A percentile compares a stretch with the other conserved stretches of the same genome.
phyloP scores from a whole-genome alignment of 1,140 invertebrate genomes.

The Zelostemma sp. region DNA sequence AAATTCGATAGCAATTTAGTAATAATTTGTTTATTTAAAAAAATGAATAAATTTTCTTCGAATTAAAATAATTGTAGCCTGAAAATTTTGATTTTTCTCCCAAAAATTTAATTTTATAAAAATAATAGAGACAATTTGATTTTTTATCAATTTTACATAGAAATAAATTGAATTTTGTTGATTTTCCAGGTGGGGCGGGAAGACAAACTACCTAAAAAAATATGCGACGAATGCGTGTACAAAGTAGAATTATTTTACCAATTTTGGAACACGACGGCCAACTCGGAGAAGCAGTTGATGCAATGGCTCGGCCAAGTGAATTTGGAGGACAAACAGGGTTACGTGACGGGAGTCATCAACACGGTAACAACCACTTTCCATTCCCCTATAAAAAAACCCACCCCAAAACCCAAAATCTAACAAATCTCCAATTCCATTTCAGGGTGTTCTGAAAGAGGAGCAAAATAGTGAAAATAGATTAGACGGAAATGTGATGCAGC shows the following conservation, averaged over 20 bases:
- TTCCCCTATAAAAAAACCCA: not conserved
- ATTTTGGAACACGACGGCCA: conserved; percentile 73
- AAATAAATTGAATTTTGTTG: no score
- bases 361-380: conserved; percentile 44
- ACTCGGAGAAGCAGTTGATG: conserved; percentile 72
- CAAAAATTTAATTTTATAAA: not conserved
- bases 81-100: conserved; percentile 6
- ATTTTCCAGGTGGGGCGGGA: conserved; percentile 70
- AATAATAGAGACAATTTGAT: not conserved
- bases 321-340: conserved; percentile 65
- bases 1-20: conserved; percentile 5
- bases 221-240: conserved; percentile 73
- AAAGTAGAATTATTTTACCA: conserved; percentile 74
- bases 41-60: not conserved
- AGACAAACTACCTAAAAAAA: conserved; percentile 74
- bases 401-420: not conserved
- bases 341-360: conserved; percentile 57
- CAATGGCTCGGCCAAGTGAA: conserved; percentile 70
- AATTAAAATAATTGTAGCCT: not conserved
- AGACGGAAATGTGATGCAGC: conserved; percentile 63
- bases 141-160: no score
- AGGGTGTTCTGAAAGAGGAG: conserved; percentile 65
- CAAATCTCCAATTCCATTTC: conserved; percentile 9
- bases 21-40: not conserved
- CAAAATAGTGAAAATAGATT: conserved; percentile 64